Percentiles rank a stretch among this genome's conserved stretches.
phyloP scores from a whole-genome alignment of 2,113 vertebrate genomes.

The Gallinago paraguaiae region DNA sequence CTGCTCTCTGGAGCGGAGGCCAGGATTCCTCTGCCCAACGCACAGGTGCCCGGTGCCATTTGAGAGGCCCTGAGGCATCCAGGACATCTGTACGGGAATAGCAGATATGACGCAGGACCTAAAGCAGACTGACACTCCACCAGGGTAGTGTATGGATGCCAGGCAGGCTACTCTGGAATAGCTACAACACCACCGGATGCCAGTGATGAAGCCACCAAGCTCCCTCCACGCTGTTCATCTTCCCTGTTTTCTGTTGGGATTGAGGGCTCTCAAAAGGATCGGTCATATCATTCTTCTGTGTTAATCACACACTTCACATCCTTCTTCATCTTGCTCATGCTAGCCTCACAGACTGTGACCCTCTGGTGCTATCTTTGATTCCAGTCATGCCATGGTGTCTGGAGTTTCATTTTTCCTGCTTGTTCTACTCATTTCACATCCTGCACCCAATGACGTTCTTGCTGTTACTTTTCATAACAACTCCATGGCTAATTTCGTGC shows the following conservation, averaged over 20 bases:
- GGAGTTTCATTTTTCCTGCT: not conserved
- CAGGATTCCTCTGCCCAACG: not conserved
- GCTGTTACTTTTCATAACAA: not conserved
- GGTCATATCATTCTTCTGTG: not conserved
- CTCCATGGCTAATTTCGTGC: not conserved
- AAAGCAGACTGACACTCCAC: not conserved
- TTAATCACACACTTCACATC: not conserved
- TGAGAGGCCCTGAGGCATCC: slow-evolving; percentile 8
- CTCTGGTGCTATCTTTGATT: not conserved
- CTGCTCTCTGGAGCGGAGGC: not conserved
- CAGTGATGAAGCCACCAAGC: not conserved
- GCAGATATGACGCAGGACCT: slow-evolving; percentile 22
- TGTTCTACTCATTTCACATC: not conserved
- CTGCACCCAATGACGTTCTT: not conserved
- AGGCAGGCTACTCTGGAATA: not conserved
- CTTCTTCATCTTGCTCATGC: not conserved
- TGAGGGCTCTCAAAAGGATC: not conserved
- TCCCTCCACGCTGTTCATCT: not conserved
- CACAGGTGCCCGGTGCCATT: not conserved
- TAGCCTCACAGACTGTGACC: not conserved
- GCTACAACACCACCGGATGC: not conserved
- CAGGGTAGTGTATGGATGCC: not conserved
- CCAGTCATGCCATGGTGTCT: not conserved
- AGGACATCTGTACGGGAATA: slow-evolving; percentile 32
- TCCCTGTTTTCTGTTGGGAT: not conserved